phyloP scores from a whole-genome alignment of 2,888 invertebrate species.

The Kuschelorhynchus macadamiae region DNA sequence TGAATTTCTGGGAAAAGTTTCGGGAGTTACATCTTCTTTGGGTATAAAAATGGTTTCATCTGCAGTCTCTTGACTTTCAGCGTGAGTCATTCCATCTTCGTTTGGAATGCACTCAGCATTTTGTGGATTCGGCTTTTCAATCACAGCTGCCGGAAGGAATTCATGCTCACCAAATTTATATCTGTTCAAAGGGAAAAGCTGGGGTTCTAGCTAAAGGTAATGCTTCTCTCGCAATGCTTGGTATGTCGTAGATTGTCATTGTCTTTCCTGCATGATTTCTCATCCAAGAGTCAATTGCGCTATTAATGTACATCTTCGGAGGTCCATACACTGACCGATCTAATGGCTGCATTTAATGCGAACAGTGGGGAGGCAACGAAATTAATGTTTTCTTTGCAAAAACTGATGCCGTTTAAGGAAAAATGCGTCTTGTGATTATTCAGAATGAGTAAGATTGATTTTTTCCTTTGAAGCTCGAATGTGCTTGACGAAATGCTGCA shows the following conservation, averaged over 20 bases:
- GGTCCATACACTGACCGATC: slow-evolving; percentile 32
- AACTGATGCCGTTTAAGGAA: slow-evolving; percentile 6
- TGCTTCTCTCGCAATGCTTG: neutral
- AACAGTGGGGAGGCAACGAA: slow-evolving; percentile 12
- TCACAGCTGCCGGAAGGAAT: too few species aligned
- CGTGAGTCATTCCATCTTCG: too few species aligned
- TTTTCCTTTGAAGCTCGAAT: slow-evolving; percentile 47
- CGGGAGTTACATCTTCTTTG: too few species aligned
- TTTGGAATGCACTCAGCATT: too few species aligned
- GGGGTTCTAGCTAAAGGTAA: too few species aligned
- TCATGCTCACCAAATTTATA: too few species aligned
- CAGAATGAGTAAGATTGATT: slow-evolving; percentile 57
- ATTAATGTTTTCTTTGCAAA: slow-evolving; percentile 11
- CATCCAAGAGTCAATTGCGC: slow-evolving; percentile 12
- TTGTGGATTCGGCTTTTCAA: too few species aligned
- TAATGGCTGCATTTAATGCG: slow-evolving; percentile 32
- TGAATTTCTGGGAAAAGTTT: too few species aligned
- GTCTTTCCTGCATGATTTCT: too few species aligned
- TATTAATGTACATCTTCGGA: slow-evolving; percentile 17
- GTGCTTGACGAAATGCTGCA: slow-evolving; percentile 59
- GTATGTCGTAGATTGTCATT: slow-evolving; percentile 16
- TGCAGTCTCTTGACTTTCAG: too few species aligned
- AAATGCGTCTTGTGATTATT: slow-evolving; percentile 59
- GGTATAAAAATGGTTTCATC: too few species aligned
- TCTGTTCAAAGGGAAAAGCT: too few species aligned